A percentile compares a stretch with the other conserved stretches of the same genome.
Conservation (phyloP, 1,140 invertebrate genomes). For the Sarcophaga bullata region DNA sequence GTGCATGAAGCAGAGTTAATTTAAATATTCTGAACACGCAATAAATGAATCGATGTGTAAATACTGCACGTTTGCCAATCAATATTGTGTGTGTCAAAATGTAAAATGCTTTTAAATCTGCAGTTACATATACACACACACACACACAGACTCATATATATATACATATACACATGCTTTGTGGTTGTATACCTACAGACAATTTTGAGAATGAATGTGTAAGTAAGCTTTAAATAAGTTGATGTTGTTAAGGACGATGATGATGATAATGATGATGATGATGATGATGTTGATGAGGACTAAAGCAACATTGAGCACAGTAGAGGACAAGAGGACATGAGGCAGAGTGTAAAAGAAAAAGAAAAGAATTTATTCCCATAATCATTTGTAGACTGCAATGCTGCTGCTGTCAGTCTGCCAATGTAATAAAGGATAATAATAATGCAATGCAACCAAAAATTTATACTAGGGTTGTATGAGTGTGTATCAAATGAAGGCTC, state of each 20-base stretch:
- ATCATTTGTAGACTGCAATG: constrained; percentile 37
- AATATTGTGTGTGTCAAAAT: constrained; percentile 25
- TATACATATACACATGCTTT: background rate
- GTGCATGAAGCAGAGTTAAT: background rate
- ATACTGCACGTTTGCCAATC: constrained; percentile 36
- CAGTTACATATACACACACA: background rate
- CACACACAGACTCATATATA: background rate
- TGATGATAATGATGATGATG: too few species aligned
- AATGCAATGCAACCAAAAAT: constrained; percentile 18
- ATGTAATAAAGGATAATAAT: constrained; percentile 13
- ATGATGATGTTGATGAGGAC: too few species aligned
- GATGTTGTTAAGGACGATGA: too few species aligned
- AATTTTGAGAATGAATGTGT: too few species aligned
- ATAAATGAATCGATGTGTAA: constrained; percentile 34
- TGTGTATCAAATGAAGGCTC: background rate
- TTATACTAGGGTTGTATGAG: background rate
- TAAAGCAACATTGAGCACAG: background rate
- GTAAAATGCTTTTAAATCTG: constrained; percentile 13
- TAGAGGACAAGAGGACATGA: background rate
- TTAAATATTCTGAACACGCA: constrained; percentile 38
- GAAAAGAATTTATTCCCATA: constrained; percentile 27
- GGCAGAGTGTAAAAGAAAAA: background rate
- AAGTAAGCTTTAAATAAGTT: too few species aligned
- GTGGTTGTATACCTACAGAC: background rate
- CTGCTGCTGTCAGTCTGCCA: constrained; percentile 37